phyloP scores from a whole-genome alignment of 2,797 vertebrate species.

The Danio kyathit region DNA sequence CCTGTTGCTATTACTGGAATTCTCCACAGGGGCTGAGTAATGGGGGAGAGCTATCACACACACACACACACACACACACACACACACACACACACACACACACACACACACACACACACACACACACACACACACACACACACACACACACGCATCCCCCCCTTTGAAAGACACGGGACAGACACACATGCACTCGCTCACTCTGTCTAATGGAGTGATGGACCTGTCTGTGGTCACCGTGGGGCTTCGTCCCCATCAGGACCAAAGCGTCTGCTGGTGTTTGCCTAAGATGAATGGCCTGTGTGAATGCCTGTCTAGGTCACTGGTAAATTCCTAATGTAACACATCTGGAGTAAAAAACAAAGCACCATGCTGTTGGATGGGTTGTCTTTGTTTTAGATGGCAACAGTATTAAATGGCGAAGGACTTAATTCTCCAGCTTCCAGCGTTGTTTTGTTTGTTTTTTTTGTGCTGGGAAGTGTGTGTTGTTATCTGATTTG shows the following conservation, averaged over 20 bases:
- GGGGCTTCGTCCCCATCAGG: slow-evolving; percentile 30
- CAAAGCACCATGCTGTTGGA: not conserved
- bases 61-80: slow-evolving; percentile 7
- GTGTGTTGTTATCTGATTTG: not conserved
- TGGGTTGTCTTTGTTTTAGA: not conserved
- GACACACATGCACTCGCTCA: slow-evolving; percentile 37
- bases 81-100: not conserved
- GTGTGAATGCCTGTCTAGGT: slow-evolving; percentile 35
- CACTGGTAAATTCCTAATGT: slow-evolving; percentile 21
- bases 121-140: no score
- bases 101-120: slow-evolving; percentile 1
- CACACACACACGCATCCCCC: not conserved
- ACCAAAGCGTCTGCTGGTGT: slow-evolving; percentile 23
- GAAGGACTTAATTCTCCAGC: not conserved
- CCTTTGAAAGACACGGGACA: slow-evolving; percentile 19
- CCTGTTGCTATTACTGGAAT: slow-evolving; percentile 46
- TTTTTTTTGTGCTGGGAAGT: no score
- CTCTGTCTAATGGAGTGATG: slow-evolving; percentile 37
- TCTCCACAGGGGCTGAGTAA: slow-evolving; percentile 48
- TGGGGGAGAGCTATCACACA: slow-evolving; percentile 30
- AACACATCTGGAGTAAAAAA: slow-evolving; percentile 26
- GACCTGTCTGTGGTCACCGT: slow-evolving; percentile 41
- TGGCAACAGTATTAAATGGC: not conserved
- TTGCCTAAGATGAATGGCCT: slow-evolving; percentile 34
- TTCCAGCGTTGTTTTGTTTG: not conserved